Evolutionary conservation across 2,113 vertebrate species (phyloP), one percentile per base, ranked within the genome.

Genomic region (Callopanchax toddi): DNA sequence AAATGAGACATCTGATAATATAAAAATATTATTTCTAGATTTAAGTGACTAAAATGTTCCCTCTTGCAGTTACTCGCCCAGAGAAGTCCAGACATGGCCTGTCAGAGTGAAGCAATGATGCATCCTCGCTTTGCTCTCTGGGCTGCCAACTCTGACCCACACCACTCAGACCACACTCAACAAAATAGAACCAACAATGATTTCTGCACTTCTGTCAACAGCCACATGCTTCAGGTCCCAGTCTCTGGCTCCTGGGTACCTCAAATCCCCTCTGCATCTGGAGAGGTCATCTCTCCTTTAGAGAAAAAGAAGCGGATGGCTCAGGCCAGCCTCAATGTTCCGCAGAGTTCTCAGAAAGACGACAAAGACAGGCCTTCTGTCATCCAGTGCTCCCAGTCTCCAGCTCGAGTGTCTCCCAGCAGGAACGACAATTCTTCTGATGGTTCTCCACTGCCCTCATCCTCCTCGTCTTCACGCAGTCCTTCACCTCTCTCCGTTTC

Each of bases 301-400:
- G 96, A 96, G 87, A 98, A 97, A 62, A 98, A 98, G 78, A 98
- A 98, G 76, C 91, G 95, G 18, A 66, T 95, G 84, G 96, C 96
- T 2, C 96, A 98, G 85, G 96, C 95, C 39, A 96, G 94, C 86
- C 87, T 93, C 0, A 74, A 32, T 32, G 29, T 32, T 13, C 61
- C 72, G 0, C 9, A 16, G 5, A 69, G 63, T 53, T 61, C 83
- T 42, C 71, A 69, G 23, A 74, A 66, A 1, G 90, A 91, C 48
- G 85, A 84, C 6, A 83, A 71, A 29, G 89, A 89, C 40, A 84
- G 91, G 49, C 92, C 92, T 10, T 92, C 91, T 0, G 92, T 93
- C 49, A 93, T 93, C 44, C 89, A 89, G 42, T 83, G 87, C 43
- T 87, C 91, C 40, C 86, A 67, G 57, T 87, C 90, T 49, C 89